Percentiles rank a stretch among this genome's conserved stretches.
phyloP scores from a whole-genome alignment of 2,113 vertebrate species.

The Rhegmatorhina hoffmannsi region DNA sequence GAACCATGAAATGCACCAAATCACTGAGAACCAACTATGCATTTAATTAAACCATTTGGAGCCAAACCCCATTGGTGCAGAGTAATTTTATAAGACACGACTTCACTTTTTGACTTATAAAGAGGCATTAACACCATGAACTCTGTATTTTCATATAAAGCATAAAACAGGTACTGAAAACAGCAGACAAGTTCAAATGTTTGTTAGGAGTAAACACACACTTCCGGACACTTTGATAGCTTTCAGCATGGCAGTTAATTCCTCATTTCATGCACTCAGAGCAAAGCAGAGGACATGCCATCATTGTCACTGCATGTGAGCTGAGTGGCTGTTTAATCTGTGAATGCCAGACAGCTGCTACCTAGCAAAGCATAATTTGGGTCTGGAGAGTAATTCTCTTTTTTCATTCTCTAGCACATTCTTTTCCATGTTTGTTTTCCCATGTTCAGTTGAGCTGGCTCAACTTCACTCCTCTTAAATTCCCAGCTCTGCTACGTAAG shows the following conservation, averaged over 20 bases:
- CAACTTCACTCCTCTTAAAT: background rate
- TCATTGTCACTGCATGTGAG: background rate
- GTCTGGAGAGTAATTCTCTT: constrained; percentile 29
- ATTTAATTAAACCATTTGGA: background rate
- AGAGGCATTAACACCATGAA: background rate
- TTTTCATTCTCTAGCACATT: constrained; percentile 43
- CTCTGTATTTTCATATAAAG: background rate
- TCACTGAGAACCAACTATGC: background rate
- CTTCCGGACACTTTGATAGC: background rate
- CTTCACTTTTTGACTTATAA: background rate
- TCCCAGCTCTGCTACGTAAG: background rate
- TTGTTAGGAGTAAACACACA: background rate
- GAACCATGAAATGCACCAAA: background rate
- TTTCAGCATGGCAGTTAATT: constrained; percentile 16
- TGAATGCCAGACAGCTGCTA: constrained; percentile 54
- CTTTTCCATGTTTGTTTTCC: constrained; percentile 50
- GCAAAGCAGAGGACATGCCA: constrained; percentile 11
- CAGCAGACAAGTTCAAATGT: background rate
- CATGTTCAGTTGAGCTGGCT: constrained; percentile 10
- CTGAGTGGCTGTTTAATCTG: constrained; percentile 12
- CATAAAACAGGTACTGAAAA: background rate
- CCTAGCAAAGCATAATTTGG: constrained; percentile 37
- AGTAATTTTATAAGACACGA: background rate
- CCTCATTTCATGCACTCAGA: constrained; percentile 3
- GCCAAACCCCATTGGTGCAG: background rate